Conservation (phyloP, 2,797 vertebrate species). For the Cryptoprocta ferox region DNA sequence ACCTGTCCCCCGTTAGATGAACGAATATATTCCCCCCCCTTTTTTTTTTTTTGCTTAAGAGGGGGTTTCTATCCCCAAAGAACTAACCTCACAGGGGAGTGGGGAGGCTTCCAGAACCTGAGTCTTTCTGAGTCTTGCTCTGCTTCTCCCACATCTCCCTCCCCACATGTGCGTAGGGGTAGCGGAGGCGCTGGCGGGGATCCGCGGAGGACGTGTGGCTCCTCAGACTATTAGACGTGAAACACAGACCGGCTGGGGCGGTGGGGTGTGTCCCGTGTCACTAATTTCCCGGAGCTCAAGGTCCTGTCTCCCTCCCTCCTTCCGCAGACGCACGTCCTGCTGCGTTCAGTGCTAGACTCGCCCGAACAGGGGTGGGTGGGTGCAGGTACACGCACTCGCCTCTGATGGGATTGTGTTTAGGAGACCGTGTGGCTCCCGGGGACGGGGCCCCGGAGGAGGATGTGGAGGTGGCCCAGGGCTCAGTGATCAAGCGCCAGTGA, state of each 20-base stretch:
- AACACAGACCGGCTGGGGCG: not conserved
- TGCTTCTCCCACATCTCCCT: not conserved
- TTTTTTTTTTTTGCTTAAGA: not conserved
- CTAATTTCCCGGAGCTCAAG: conserved; percentile 38
- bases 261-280: not conserved
- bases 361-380: not conserved
- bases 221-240: not conserved
- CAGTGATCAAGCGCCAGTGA: not conserved
- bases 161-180: not conserved
- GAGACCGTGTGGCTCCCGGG: no score
- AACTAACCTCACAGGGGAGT: not conserved
- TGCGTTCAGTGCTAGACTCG: no score
- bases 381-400: not conserved
- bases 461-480: not conserved
- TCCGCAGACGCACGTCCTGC: not conserved
- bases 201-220: accelerated
- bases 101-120: not conserved
- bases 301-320: accelerated
- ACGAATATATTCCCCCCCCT: no score
- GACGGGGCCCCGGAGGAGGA: no score
- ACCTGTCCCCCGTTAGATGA: not conserved
- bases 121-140: not conserved
- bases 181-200: not conserved
- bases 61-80: not conserved
- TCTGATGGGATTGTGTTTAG: no score